These are phyloP conservation scores for Lucifuga dentata DNA, from an alignment of 2,113 vertebrate genomes.

Conservation along the genomic window DNA sequence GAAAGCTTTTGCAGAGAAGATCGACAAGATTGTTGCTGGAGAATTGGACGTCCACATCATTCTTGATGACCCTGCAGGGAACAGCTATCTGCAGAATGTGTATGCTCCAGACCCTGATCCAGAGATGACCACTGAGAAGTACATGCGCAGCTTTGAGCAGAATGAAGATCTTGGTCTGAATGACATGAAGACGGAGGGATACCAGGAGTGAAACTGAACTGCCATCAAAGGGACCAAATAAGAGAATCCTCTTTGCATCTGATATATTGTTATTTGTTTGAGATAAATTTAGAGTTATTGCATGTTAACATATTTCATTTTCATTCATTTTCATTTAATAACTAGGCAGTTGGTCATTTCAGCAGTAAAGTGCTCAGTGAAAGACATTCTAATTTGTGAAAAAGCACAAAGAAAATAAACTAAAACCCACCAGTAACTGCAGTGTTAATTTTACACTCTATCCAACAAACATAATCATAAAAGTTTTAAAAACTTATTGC, in stretches of 20 bases:
- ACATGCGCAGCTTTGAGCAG: slow-evolving; percentile 89
- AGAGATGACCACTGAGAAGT: slow-evolving; percentile 87
- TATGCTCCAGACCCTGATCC: slow-evolving; percentile 94
- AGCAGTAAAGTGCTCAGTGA: not conserved
- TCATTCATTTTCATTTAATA: slow-evolving; percentile 39
- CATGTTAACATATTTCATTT: too few relatives aligned
- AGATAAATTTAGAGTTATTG: too few relatives aligned
- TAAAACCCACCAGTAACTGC: not conserved
- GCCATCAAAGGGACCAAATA: not conserved
- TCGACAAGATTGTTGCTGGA: slow-evolving; percentile 87
- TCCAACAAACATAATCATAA: too few relatives aligned
- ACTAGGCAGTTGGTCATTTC: slow-evolving; percentile 5
- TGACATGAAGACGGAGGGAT: slow-evolving; percentile 94
- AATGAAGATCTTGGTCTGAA: slow-evolving; percentile 96
- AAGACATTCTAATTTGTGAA: slow-evolving; percentile 37
- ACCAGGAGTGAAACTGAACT: slow-evolving; percentile 65
- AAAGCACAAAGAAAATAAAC: slow-evolving; percentile 10
- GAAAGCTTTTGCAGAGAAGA: slow-evolving; percentile 84
- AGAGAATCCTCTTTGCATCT: too few relatives aligned
- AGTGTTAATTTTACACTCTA: too few relatives aligned
- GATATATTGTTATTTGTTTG: too few relatives aligned
- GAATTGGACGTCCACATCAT: slow-evolving; percentile 82
- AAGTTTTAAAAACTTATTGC: too few relatives aligned
- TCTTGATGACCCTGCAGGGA: slow-evolving; percentile 93
- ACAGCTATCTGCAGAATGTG: slow-evolving; percentile 96